Conservation (phyloP, 2,113 vertebrate species). For the Pelecanus crispus region DNA sequence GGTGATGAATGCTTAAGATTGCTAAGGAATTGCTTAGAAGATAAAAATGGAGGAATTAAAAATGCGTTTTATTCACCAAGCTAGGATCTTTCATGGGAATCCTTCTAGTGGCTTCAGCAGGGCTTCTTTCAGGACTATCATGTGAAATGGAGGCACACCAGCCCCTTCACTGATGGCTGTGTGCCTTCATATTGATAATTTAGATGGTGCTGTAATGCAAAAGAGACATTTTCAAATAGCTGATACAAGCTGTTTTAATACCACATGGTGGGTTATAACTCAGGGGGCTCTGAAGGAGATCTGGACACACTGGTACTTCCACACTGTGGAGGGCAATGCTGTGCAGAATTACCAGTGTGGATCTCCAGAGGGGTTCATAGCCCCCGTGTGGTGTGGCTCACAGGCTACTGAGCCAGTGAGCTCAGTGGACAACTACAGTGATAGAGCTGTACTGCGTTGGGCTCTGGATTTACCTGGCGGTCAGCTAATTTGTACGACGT, state of each 20-base stretch:
- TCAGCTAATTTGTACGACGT: not conserved
- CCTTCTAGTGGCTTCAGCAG: not conserved
- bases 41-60: slow-evolving; percentile 16
- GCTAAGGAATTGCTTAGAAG: slow-evolving; percentile 11
- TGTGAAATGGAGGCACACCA: not conserved
- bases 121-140: not conserved
- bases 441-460: not conserved
- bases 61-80: not conserved
- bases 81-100: not conserved
- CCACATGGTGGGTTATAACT: not conserved
- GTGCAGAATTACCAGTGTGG: not conserved
- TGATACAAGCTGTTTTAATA: not conserved
- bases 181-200: not conserved
- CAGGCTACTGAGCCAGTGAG: not conserved
- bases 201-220: not conserved
- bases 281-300: not conserved
- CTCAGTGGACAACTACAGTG: not conserved
- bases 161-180: not conserved
- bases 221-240: not conserved
- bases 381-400: not conserved
- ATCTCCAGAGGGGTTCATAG: not conserved
- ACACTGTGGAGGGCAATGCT: not conserved
- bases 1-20: slow-evolving; percentile 3
- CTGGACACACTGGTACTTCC: not conserved
- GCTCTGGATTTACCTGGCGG: not conserved